Conservation (phyloP, 2,113 vertebrate species). For the Oceanites oceanicus region DNA sequence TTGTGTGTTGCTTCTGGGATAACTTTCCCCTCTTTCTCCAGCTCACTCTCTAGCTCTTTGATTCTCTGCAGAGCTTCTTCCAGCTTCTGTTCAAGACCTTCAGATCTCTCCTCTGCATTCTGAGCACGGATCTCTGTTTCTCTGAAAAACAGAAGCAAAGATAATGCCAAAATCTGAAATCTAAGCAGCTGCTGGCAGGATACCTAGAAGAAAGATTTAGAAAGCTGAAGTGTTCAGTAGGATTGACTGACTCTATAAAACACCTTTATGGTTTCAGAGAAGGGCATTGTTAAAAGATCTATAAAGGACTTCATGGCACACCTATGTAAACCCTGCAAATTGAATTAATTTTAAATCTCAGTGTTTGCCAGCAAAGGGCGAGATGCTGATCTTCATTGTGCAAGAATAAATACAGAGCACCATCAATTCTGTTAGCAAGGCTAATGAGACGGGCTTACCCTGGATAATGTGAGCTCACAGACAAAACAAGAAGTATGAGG, state of each 20-base stretch:
- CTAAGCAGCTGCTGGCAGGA: background rate
- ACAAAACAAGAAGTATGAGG: background rate
- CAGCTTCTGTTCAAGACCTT: slow-evolving; percentile 78
- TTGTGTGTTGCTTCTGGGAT: background rate
- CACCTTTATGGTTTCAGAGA: background rate
- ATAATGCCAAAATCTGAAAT: background rate
- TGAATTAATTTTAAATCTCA: background rate
- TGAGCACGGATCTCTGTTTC: slow-evolving; percentile 72
- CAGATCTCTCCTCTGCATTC: slow-evolving; percentile 76
- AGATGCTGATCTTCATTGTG: background rate
- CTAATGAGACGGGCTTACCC: background rate
- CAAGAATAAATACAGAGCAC: background rate
- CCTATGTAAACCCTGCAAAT: background rate
- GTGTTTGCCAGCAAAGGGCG: background rate
- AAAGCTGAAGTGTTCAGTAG: background rate
- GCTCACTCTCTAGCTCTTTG: slow-evolving; percentile 74
- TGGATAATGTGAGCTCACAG: background rate
- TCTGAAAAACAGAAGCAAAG: slow-evolving; percentile 52
- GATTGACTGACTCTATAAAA: background rate
- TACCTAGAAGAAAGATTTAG: background rate
- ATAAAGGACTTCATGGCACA: background rate
- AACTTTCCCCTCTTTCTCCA: slow-evolving; percentile 7
- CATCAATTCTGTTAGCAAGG: background rate
- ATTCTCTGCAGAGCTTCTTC: slow-evolving; percentile 79
- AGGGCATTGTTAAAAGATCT: background rate